Evolutionary conservation across 2,888 invertebrate genomes (phyloP).

Genomic region (Merodon equestris): DNA sequence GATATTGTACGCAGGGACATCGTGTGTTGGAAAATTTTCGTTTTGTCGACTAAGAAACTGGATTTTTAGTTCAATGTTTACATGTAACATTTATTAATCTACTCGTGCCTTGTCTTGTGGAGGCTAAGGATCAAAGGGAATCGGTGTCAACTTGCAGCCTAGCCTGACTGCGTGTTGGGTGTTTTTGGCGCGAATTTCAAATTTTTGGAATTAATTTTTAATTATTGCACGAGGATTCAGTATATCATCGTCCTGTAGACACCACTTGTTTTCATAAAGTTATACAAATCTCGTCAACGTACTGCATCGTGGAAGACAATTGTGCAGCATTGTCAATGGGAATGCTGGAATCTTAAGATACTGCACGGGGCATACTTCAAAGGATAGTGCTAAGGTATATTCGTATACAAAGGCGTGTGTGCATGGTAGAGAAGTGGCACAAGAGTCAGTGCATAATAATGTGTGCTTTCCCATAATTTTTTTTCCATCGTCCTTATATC

Average conservation of each 20-base stretch:
- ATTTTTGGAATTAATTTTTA: no score
- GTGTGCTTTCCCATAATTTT: slow-evolving; percentile 63
- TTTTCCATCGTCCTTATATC: slow-evolving; percentile 18
- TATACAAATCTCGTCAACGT: no score
- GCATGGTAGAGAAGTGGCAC: slow-evolving; percentile 64
- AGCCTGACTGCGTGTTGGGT: not conserved
- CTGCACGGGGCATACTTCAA: slow-evolving; percentile 34
- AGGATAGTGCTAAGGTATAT: slow-evolving; percentile 34
- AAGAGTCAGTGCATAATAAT: slow-evolving; percentile 67
- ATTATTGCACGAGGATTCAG: slow-evolving; percentile 9
- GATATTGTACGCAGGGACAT: no score
- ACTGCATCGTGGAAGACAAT: no score
- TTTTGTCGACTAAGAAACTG: no score
- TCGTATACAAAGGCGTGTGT: not conserved
- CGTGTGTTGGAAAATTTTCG: no score
- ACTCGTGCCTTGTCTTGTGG: no score
- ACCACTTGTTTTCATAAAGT: no score
- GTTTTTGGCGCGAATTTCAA: slow-evolving; percentile 52
- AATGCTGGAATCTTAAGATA: slow-evolving; percentile 31
- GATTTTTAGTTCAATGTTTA: no score
- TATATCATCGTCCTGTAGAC: slow-evolving; percentile 29
- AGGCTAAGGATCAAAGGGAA: no score
- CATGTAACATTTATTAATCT: no score
- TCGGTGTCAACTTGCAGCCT: no score
- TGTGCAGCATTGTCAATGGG: slow-evolving; percentile 31